Evolutionary conservation across 2,888 invertebrate species (phyloP), one percentile per base, ranked within the genome.

Genomic region (Pristionchus maxplancki): DNA sequence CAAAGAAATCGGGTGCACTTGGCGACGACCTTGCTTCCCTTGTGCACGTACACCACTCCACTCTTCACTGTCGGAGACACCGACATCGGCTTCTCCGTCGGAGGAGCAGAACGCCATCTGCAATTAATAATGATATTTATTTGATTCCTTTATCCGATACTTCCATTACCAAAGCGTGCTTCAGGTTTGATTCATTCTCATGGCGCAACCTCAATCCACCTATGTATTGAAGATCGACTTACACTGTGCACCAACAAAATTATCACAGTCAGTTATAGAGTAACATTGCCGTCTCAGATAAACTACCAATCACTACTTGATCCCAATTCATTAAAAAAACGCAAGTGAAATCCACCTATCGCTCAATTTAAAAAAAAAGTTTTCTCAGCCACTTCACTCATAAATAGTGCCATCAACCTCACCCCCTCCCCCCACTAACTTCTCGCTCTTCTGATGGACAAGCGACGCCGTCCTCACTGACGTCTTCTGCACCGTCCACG

Each of bases 1-100:
- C 96, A 96, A 71, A 96, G 94, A 95, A 95, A 97, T 86, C 96
- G 96, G 17, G 97, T 97, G 88, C 97, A 96, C 93, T 96, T 96
- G 11, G 96, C 97, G 15, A 97, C 97, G 62, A 96, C 96, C 89
- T 96, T 96, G 1, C 96, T 96, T 17, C 97, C 96, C 91, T 95
- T 96, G 93, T 96, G 96, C 0, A 97, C 96, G 89, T 96, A 96
- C 92, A 96, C 96, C 53, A 96, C 95, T 8, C 96, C 96, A 91
- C 95, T 96, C 90, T 95, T 95, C 8, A 97, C 95, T n/a, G 96
- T 95, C 0, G 96, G 96, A 88, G 96, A 96, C 28, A 96, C 95
- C 0, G 95, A 95, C 82, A 95, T 95, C 0, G 96, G 95, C 5
- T 96, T 91, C 17, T 92, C 93, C 17, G 94, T 95, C 9, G 91